These are phyloP conservation scores for Chrysolina oricalcia DNA, from an alignment of 2,888 invertebrate genomes.

Conservation along the genomic window DNA sequence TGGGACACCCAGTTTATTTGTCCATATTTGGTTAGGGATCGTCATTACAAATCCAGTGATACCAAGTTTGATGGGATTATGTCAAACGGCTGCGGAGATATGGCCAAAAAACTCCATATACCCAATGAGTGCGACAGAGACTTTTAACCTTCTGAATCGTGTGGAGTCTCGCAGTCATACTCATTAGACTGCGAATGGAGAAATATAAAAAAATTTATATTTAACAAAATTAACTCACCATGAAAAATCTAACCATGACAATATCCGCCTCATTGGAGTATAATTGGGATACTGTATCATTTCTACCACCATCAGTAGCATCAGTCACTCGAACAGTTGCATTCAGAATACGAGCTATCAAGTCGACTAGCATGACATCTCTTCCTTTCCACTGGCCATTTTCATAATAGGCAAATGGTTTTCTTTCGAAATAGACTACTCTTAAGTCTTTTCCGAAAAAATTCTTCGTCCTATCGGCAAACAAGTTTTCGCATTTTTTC, in stretches of 20 bases:
- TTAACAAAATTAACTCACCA: slow-evolving; percentile 10
- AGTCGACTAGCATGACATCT: slow-evolving; percentile 25
- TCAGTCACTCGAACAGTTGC: slow-evolving; percentile 11
- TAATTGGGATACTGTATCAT: neutral
- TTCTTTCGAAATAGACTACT: slow-evolving; percentile 16
- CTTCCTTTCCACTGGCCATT: slow-evolving; percentile 29
- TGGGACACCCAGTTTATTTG: too few relatives aligned
- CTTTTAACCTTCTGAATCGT: too few relatives aligned
- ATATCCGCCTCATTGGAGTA: slow-evolving; percentile 35
- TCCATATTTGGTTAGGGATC: too few relatives aligned
- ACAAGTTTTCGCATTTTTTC: slow-evolving; percentile 21
- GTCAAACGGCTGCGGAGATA: too few relatives aligned
- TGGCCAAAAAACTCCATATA: too few relatives aligned
- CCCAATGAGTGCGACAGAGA: too few relatives aligned
- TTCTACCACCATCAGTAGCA: neutral
- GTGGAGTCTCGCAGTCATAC: too few relatives aligned
- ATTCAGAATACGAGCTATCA: slow-evolving; percentile 29
- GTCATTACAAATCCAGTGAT: too few relatives aligned
- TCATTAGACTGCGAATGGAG: too few relatives aligned
- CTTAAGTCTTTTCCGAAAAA: neutral
- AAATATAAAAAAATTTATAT: too few relatives aligned
- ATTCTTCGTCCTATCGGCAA: slow-evolving; percentile 31
- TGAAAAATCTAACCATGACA: slow-evolving; percentile 27
- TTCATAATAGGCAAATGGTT: neutral
- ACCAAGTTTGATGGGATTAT: too few relatives aligned